Conservation (phyloP, 2,888 invertebrate species). For the Ornithoptera alexandrae region DNA sequence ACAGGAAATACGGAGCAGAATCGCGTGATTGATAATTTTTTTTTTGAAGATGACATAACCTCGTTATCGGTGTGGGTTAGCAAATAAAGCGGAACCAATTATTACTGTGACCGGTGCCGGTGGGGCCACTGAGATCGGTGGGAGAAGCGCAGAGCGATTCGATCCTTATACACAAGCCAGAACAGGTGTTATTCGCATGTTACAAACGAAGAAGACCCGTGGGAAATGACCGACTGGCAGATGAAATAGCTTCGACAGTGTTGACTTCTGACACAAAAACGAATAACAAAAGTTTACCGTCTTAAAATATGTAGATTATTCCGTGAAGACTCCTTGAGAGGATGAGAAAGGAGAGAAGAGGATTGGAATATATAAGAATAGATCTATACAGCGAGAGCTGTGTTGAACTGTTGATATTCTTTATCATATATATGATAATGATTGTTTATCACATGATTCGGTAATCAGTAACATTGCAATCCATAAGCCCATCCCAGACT, state of each 20-base stretch:
- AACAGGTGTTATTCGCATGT: conserved; percentile 20
- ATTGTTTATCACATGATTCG: background rate
- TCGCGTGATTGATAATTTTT: conserved; percentile 22
- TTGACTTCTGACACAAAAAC: conserved; percentile 33
- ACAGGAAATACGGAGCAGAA: conserved; percentile 26
- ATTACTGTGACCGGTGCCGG: conserved; percentile 43
- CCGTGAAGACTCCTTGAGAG: background rate
- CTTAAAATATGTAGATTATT: background rate
- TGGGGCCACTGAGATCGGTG: conserved; percentile 32
- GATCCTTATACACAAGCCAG: conserved; percentile 21
- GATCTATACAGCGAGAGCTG: background rate
- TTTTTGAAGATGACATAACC: conserved; percentile 31
- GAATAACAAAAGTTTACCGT: background rate
- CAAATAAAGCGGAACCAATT: conserved; percentile 61
- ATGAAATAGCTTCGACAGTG: conserved; percentile 39
- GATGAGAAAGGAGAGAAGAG: background rate
- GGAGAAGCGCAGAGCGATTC: conserved; percentile 16
- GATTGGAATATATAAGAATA: background rate
- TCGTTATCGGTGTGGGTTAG: conserved; percentile 45
- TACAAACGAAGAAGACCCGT: conserved; percentile 38
- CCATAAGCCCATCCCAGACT: background rate
- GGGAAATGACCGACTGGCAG: conserved; percentile 45
- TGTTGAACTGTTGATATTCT: background rate
- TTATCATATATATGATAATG: background rate
- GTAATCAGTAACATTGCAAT: background rate